These are phyloP conservation scores for Peromyscus polionotus DNA, from an alignment of 2,113 vertebrate genomes.

Conservation along the genomic window DNA sequence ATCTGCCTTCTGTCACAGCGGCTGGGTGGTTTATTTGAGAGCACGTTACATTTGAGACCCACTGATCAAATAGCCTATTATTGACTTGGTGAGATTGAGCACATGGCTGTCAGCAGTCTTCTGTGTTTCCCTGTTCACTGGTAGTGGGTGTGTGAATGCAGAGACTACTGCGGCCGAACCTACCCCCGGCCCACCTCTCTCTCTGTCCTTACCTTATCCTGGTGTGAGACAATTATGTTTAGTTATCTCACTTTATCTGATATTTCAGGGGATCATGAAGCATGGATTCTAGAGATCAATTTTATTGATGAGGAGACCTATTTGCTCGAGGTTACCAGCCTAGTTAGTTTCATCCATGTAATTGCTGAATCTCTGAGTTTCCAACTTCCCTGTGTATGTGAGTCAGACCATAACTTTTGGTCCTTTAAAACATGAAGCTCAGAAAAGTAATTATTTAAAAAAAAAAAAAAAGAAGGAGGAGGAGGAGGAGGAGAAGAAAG, in stretches of 20 bases:
- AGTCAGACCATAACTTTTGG: background rate
- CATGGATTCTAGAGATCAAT: background rate
- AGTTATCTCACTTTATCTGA: background rate
- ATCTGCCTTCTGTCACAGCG: background rate
- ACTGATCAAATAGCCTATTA: background rate
- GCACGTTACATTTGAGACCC: background rate
- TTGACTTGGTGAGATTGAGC: background rate
- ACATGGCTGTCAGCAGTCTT: background rate
- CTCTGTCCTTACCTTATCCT: background rate
- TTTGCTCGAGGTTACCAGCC: background rate
- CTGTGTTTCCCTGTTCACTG: background rate
- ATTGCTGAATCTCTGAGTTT: background rate
- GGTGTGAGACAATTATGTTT: background rate
- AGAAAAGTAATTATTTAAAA: background rate
- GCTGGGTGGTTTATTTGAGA: background rate
- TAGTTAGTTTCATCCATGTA: background rate
- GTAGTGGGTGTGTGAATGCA: background rate
- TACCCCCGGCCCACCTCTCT: background rate
- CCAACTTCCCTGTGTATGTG: background rate
- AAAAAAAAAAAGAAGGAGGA: background rate
- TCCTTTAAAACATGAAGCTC: conserved; percentile 29
- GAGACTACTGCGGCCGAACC: background rate
- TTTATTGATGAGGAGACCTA: conserved; percentile 21
- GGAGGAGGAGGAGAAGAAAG: too few species aligned
- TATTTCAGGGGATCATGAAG: background rate